Percentiles rank a stretch among this genome's conserved stretches.
Evolutionary conservation across 2,113 vertebrate species (phyloP).

Genomic region (Percopsis transmontana): DNA sequence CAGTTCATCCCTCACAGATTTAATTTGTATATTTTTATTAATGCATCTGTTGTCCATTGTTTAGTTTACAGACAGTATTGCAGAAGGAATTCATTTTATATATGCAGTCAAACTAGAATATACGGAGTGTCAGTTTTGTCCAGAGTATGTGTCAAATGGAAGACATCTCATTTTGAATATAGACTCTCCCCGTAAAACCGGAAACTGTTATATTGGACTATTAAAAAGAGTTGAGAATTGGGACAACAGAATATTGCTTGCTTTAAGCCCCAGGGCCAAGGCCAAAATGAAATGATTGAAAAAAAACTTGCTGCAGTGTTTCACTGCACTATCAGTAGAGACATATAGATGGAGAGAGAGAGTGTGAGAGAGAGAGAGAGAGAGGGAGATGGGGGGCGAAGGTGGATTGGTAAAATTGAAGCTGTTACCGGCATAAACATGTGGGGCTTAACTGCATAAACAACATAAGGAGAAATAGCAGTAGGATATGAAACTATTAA

Average conservation of each 20-base stretch:
- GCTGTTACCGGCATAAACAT: conserved; percentile 8
- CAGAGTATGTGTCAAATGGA: background rate
- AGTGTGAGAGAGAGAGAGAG: background rate
- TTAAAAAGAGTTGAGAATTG: conserved; percentile 25
- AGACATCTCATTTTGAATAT: conserved; percentile 3
- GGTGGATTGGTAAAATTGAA: conserved; percentile 40
- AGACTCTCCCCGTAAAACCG: conserved; percentile 8
- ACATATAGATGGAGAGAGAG: background rate
- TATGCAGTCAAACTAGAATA: background rate
- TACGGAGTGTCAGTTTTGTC: background rate
- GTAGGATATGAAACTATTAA: conserved; percentile 33
- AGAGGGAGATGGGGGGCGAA: conserved; percentile 1
- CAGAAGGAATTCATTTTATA: too few relatives aligned
- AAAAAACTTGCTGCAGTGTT: conserved; percentile 37
- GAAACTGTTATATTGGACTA: conserved; percentile 16
- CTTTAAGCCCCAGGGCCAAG: conserved; percentile 29
- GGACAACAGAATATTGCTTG: conserved; percentile 20
- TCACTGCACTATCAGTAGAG: conserved; percentile 38
- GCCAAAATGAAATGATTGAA: conserved; percentile 15
- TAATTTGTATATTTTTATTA: too few relatives aligned
- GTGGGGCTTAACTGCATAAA: conserved; percentile 21
- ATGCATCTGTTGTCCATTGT: background rate
- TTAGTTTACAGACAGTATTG: background rate
- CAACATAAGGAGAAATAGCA: conserved; percentile 46
- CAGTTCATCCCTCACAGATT: too few relatives aligned